Conservation (phyloP, 2,888 invertebrate genomes). For the Drosophila flavopinicola region DNA sequence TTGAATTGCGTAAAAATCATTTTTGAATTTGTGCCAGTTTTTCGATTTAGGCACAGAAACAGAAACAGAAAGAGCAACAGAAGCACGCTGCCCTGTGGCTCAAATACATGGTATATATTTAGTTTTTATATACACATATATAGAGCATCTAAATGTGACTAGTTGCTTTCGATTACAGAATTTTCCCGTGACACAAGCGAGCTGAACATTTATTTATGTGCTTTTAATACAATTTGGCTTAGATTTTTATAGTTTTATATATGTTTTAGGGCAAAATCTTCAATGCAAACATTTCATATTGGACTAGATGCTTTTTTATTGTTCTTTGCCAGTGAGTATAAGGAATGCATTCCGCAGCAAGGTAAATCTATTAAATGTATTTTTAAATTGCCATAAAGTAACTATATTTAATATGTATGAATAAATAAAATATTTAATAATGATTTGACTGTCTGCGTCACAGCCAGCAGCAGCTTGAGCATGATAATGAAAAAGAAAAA, state of each 20-base stretch:
- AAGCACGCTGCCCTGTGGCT: conserved; percentile 33
- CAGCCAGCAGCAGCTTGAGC: not conserved
- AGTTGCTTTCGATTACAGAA: conserved; percentile 27
- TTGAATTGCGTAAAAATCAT: conserved; percentile 78
- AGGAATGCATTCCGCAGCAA: too few relatives aligned
- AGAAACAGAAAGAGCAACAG: too few relatives aligned
- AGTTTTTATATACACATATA: conserved; percentile 10
- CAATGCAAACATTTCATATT: not conserved
- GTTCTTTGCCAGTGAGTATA: too few relatives aligned
- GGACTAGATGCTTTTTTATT: too few relatives aligned
- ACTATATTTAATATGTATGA: too few relatives aligned
- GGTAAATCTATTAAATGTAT: too few relatives aligned
- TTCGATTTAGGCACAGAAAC: conserved; percentile 46
- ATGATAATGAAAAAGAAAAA: not conserved
- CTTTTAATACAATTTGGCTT: conserved; percentile 74
- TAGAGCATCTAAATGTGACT: conserved; percentile 7
- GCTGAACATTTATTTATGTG: conserved; percentile 69
- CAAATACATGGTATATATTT: conserved; percentile 18
- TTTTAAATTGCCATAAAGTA: too few relatives aligned
- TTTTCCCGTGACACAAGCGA: conserved; percentile 51
- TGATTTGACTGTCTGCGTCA: not conserved
- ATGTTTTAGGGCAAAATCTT: not conserved
- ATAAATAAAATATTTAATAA: too few relatives aligned
- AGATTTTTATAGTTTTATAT: conserved; percentile 5
- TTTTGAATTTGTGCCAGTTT: conserved; percentile 80